A percentile compares a stretch with the other conserved stretches of the same genome.
phyloP scores from a whole-genome alignment of 2,113 vertebrate genomes.

The Platichthys flesus region DNA sequence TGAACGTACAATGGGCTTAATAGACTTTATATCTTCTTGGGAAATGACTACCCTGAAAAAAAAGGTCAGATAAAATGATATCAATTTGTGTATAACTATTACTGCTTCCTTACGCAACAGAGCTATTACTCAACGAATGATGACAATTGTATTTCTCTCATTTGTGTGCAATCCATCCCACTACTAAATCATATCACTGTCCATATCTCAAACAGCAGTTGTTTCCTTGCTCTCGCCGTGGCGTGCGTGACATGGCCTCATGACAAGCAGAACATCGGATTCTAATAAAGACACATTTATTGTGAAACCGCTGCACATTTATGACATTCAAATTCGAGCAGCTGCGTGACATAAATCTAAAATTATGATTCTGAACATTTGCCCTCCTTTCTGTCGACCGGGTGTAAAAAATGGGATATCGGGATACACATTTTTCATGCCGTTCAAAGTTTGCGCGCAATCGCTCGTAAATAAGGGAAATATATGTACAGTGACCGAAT shows the following conservation, averaged over 20 bases:
- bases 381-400: constrained; percentile 36
- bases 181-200: constrained; percentile 34
- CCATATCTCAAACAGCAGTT: constrained; percentile 30
- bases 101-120: background rate
- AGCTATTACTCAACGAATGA: background rate
- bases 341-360: constrained; percentile 72
- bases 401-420: constrained; percentile 4
- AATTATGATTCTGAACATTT: constrained; percentile 59
- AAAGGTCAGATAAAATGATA: too few species aligned
- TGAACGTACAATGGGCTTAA: background rate
- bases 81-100: too few species aligned
- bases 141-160: background rate
- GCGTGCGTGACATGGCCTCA: constrained; percentile 48
- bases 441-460: constrained; percentile 3
- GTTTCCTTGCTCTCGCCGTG: constrained; percentile 36
- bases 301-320: constrained; percentile 58
- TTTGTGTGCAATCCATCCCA: background rate
- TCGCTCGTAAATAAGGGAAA: background rate
- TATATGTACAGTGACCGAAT: background rate
- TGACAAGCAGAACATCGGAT: constrained; percentile 67
- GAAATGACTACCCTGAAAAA: background rate
- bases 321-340: constrained; percentile 59
- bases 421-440: constrained; percentile 18
- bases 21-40: background rate
- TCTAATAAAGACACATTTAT: constrained; percentile 68